Base-by-base conservation (phyloP, 2,797 vertebrate genomes). In the Nannoperca australis region DNA sequence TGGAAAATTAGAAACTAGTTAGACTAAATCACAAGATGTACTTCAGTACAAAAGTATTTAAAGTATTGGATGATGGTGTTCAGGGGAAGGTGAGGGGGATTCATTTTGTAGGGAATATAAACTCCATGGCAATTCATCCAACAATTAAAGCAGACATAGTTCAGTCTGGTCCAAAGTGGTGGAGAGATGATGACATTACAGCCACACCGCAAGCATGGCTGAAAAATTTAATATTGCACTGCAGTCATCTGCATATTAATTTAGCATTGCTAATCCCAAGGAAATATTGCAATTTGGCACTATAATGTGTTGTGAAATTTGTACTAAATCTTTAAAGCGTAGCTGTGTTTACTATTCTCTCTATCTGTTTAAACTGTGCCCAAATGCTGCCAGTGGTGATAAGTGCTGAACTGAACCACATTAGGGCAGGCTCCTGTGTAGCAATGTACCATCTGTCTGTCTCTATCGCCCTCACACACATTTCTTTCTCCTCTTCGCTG, bases 381-480 rank as follows among this genome's bases (percentile, higher is more conserved):
- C 76, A 86, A 61, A 76, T 40, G 69, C 88, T 87, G 87, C 87
- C 73, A 79, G 81, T 5, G n/a, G 78, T 74, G 87, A 91, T 91
- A 85, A 88, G 86, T 67, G 78, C 77, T 81, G 68, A 87, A 82
- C 70, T 80, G 79, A 85, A 83, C 79, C 82, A 76, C 81, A 86
- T 88, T 83, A 84, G 78, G 85, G 70, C 79, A 82, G 81, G 56
- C 83, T 84, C 76, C 74, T 79, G 77, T 83, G 83, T 70, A 85
- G 83, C 79, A 81, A 63, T 83, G n/a, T n/a, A 84, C 87, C 88
- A 90, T 92, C 90, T 91, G 79, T 90, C 82, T 87, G 85, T 87
- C 89, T 92, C 83, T 90, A 86, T 89, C 69, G 60, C 73, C 14
- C 83, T 87, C 79, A 73, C 91, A 90, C 88, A 93, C 92, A 91